Conservation (phyloP, 2,797 vertebrate species). For the Ispidina lecontei region DNA sequence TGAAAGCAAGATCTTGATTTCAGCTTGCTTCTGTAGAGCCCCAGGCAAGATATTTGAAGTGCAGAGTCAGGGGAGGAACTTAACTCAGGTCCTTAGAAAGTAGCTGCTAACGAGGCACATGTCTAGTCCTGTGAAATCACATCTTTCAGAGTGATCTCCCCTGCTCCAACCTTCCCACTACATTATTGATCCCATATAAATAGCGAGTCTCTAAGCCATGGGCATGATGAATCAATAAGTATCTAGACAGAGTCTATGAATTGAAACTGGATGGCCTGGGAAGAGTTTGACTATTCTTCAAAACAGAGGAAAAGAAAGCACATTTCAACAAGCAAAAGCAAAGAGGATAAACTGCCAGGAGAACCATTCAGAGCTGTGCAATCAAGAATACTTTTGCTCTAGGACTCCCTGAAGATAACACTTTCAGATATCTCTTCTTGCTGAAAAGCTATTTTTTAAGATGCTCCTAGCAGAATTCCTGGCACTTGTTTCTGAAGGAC, state of each 20-base stretch:
- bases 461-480: neutral
- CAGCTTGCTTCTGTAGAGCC: slow-evolving; percentile 36
- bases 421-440: neutral
- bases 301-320: neutral
- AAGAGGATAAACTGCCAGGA: neutral
- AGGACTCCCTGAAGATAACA: neutral
- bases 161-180: slow-evolving; percentile 13
- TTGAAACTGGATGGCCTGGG: slow-evolving; percentile 20
- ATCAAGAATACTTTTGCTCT: neutral
- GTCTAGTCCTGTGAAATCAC: slow-evolving; percentile 38
- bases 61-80: slow-evolving; percentile 24
- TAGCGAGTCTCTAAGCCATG: slow-evolving; percentile 34
- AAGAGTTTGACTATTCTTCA: slow-evolving; percentile 12
- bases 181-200: slow-evolving; percentile 58
- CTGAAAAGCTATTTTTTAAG: slow-evolving; percentile 1
- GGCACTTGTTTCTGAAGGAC: slow-evolving; percentile 8
- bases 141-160: slow-evolving; percentile 34
- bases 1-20: slow-evolving; percentile 53
- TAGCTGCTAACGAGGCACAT: slow-evolving; percentile 46
- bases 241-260: slow-evolving; percentile 40
- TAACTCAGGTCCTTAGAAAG: slow-evolving; percentile 37
- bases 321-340: slow-evolving; percentile 3
- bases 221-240: slow-evolving; percentile 61
- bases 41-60: slow-evolving; percentile 61
- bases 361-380: neutral